These are phyloP conservation scores for Lithophane leautieri DNA, from an alignment of 2,888 invertebrate genomes.

Conservation along the genomic window DNA sequence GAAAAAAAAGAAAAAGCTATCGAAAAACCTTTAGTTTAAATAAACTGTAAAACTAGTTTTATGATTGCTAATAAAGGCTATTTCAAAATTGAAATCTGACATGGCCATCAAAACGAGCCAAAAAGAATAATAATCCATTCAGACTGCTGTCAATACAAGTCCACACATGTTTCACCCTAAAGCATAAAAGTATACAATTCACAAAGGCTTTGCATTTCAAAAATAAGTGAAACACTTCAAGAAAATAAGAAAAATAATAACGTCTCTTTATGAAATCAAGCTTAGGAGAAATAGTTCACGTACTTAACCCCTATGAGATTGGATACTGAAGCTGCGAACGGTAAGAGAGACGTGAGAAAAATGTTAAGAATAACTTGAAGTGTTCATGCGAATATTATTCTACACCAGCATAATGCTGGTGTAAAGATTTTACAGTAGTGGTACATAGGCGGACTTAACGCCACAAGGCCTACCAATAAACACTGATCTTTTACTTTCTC, in stretches of 20 bases:
- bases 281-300: slow-evolving; percentile 37
- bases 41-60: neutral
- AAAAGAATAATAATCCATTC: neutral
- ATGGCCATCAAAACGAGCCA: neutral
- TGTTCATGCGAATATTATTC: slow-evolving; percentile 30
- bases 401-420: neutral
- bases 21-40: neutral
- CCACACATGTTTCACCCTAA: neutral
- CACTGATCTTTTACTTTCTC: neutral
- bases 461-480: neutral
- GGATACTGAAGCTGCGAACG: slow-evolving; percentile 38
- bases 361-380: slow-evolving; percentile 31
- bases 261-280: slow-evolving; percentile 41
- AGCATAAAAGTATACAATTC: neutral
- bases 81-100: neutral
- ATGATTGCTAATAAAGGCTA: neutral
- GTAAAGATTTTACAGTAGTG: neutral
- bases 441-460: neutral
- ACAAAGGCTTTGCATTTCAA: slow-evolving; percentile 1
- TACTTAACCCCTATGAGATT: slow-evolving; percentile 43
- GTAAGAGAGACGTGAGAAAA: slow-evolving; percentile 37
- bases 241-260: slow-evolving; percentile 26
- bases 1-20: neutral
- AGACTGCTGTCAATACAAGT: neutral
- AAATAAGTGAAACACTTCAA: slow-evolving; percentile 20